Evolutionary conservation across 2,888 invertebrate genomes (phyloP).

Genomic region (Dorcus hopei): DNA sequence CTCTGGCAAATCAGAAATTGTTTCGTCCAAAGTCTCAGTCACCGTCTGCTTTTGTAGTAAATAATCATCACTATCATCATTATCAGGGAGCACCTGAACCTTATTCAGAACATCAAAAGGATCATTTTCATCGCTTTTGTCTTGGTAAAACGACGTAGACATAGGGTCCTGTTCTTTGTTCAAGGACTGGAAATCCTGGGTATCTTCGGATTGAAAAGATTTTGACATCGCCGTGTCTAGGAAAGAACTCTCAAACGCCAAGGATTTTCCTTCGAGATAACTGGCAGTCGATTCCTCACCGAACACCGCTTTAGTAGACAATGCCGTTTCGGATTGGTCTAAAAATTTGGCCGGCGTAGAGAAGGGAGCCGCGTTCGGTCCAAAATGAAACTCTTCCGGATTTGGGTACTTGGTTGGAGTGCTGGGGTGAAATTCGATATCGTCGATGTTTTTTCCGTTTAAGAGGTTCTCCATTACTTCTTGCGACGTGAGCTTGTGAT

Average conservation of each 20-base stretch:
- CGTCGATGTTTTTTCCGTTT: constrained; percentile 48
- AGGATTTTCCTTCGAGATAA: constrained; percentile 31
- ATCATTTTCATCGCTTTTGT: constrained; percentile 55
- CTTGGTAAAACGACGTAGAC: constrained; percentile 65
- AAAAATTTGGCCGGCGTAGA: constrained; percentile 39
- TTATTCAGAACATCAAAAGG: constrained; percentile 57
- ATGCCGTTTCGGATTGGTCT: constrained; percentile 49
- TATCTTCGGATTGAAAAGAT: constrained; percentile 53
- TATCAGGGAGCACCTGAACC: constrained; percentile 57
- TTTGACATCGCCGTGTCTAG: constrained; percentile 36
- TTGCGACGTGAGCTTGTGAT: constrained; percentile 36
- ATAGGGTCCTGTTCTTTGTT: constrained; percentile 61
- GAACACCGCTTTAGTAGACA: constrained; percentile 53
- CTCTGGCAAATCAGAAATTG: constrained; percentile 39
- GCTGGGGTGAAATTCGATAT: constrained; percentile 46
- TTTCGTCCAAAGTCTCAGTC: constrained; percentile 28
- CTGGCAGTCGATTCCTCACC: constrained; percentile 52
- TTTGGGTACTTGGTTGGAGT: constrained; percentile 22
- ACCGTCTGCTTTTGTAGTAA: constrained; percentile 25
- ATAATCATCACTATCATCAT: constrained; percentile 51
- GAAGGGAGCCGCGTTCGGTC: constrained; percentile 58
- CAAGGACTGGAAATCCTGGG: constrained; percentile 34
- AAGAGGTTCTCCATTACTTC: constrained; percentile 47
- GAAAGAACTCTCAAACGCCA: constrained; percentile 16
- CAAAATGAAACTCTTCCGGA: constrained; percentile 58